Conservation (phyloP, 2,888 invertebrate species). For the Lottia scabra region DNA sequence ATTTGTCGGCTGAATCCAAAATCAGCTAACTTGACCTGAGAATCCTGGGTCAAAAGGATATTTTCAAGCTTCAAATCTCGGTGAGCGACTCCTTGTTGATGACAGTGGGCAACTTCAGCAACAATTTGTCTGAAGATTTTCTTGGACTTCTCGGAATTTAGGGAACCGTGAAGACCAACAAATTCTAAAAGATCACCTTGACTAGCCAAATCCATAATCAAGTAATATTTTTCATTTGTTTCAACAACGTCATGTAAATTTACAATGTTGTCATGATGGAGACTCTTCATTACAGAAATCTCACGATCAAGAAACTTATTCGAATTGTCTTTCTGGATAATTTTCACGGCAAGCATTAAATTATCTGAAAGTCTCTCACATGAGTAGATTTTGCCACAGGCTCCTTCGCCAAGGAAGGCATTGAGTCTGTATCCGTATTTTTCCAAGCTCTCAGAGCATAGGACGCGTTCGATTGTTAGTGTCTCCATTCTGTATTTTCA, state of each 20-base stretch:
- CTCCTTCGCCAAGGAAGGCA: background rate
- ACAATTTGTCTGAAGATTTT: slow-evolving; percentile 5
- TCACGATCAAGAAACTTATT: background rate
- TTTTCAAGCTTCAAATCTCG: slow-evolving; percentile 4
- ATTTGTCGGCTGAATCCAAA: slow-evolving; percentile 5
- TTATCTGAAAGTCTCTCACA: background rate
- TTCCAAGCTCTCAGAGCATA: background rate
- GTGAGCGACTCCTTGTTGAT: slow-evolving; percentile 1
- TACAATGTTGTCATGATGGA: background rate
- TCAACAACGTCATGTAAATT: background rate
- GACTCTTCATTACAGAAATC: background rate
- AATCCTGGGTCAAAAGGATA: background rate
- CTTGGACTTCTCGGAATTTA: slow-evolving; percentile 1
- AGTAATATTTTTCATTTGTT: background rate
- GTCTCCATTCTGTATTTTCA: background rate
- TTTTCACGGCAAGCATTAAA: background rate
- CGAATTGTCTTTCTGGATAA: background rate
- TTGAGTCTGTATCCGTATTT: background rate
- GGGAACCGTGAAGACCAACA: slow-evolving; percentile 3
- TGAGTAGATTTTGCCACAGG: slow-evolving; percentile 1
- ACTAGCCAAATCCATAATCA: background rate
- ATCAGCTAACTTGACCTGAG: slow-evolving; percentile 1
- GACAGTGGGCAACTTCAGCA: background rate
- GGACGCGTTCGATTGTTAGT: background rate
- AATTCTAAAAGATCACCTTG: slow-evolving; percentile 1